phyloP scores from a whole-genome alignment of 2,888 invertebrate genomes.

The Polymixis lichenea region DNA sequence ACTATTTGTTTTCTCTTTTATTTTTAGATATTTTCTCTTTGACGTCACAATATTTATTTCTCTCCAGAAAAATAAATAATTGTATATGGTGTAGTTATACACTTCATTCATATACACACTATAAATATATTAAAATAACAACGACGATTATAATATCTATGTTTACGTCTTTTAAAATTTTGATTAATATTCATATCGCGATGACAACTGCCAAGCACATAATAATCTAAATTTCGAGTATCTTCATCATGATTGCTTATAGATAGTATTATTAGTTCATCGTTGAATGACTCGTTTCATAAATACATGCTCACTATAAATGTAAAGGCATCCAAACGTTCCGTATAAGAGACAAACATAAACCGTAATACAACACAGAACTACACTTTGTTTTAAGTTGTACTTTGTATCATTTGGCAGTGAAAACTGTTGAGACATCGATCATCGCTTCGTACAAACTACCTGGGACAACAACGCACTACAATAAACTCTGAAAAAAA shows the following conservation, averaged over 20 bases:
- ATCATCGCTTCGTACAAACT: conserved; percentile 65
- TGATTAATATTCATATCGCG: conserved; percentile 53
- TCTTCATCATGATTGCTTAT: conserved; percentile 56
- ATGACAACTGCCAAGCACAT: conserved; percentile 60
- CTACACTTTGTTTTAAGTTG: conserved; percentile 78
- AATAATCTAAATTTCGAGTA: conserved; percentile 58
- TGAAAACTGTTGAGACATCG: conserved; percentile 76
- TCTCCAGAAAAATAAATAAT: conserved; percentile 81
- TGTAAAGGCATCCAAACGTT: conserved; percentile 74
- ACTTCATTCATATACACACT: conserved; percentile 78
- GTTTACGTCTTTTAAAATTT: conserved; percentile 78
- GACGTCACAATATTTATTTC: conserved; percentile 79
- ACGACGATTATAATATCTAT: conserved; percentile 76
- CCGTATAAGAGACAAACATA: conserved; percentile 66
- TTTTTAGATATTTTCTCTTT: conserved; percentile 75
- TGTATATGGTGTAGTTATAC: conserved; percentile 74
- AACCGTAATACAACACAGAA: conserved; percentile 71
- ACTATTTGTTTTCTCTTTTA: conserved; percentile 77
- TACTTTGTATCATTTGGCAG: conserved; percentile 87
- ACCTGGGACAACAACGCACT: conserved; percentile 69
- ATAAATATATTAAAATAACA: conserved; percentile 82
- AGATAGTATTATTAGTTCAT: conserved; percentile 42
- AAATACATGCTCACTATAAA: conserved; percentile 56
- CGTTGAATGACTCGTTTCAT: conserved; percentile 49
- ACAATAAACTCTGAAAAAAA: conserved; percentile 76